phyloP scores from a whole-genome alignment of 2,888 invertebrate species.

The Chalcosyrphus nemorum region DNA sequence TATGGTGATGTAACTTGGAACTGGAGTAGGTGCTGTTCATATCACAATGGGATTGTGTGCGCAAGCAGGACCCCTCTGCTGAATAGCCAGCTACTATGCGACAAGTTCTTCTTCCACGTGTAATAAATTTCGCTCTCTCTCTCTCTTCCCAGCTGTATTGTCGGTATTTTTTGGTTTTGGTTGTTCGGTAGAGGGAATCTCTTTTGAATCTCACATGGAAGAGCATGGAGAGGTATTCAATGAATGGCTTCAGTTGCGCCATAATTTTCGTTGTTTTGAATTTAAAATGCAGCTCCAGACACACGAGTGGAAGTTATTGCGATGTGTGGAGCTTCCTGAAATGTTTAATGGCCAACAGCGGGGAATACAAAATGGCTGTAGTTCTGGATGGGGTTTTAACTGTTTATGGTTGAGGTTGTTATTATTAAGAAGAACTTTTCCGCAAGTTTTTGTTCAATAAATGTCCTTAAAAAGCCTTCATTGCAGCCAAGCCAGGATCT shows the following conservation, averaged over 20 bases:
- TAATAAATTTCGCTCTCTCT: conserved; percentile 65
- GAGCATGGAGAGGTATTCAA: conserved; percentile 71
- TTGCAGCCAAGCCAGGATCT: no score
- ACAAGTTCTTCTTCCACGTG: conserved; percentile 65
- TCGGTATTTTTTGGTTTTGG: conserved; percentile 51
- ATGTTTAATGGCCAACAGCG: conserved; percentile 61
- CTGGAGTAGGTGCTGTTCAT: conserved; percentile 71
- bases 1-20: conserved; percentile 70
- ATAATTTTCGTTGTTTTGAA: conserved; percentile 71
- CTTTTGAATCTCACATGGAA: conserved; percentile 49
- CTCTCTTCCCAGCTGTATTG: conserved; percentile 69
- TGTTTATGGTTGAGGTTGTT: no score
- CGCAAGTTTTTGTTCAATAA: no score
- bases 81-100: conserved; percentile 42
- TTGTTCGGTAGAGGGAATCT: conserved; percentile 39
- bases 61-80: conserved; percentile 54
- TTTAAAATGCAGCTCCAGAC: conserved; percentile 65
- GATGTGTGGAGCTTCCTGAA: conserved; percentile 70
- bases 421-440: no score
- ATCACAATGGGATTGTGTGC: conserved; percentile 70
- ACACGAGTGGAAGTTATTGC: conserved; percentile 63
- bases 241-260: conserved; percentile 71
- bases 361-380: conserved; percentile 61
- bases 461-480: no score
- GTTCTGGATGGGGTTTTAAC: no score